These are phyloP conservation scores for Dione vanillae DNA, from an alignment of 2,888 invertebrate genomes.

Conservation along the genomic window DNA sequence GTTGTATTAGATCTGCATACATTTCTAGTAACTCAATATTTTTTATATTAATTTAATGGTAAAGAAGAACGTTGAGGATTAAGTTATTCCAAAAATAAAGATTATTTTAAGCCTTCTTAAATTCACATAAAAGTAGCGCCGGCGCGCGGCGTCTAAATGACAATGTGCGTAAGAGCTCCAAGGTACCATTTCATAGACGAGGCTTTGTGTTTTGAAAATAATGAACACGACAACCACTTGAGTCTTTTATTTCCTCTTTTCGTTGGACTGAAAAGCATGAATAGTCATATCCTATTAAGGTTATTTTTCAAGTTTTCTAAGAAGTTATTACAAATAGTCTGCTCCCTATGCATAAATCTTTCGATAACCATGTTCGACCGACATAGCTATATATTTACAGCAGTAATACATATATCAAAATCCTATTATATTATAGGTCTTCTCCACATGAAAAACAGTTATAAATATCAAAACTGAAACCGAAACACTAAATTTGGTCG, in stretches of 20 bases:
- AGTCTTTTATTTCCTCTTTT: conserved; percentile 72
- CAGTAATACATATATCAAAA: not conserved
- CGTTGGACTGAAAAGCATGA: conserved; percentile 57
- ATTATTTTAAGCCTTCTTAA: conserved; percentile 30
- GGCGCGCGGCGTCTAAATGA: conserved; percentile 67
- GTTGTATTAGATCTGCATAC: not conserved
- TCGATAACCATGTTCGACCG: not conserved
- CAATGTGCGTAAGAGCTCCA: conserved; percentile 55
- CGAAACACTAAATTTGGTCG: too few relatives aligned
- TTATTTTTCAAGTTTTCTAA: conserved; percentile 62
- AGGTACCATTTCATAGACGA: conserved; percentile 58
- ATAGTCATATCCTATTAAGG: conserved; percentile 70
- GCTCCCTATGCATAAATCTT: not conserved
- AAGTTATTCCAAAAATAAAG: conserved; percentile 16
- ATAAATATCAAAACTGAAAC: too few relatives aligned
- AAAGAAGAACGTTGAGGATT: conserved; percentile 15
- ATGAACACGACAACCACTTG: conserved; percentile 69
- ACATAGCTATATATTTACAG: not conserved
- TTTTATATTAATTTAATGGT: not conserved
- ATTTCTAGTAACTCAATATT: not conserved
- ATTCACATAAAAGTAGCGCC: conserved; percentile 62
- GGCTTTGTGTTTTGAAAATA: conserved; percentile 68
- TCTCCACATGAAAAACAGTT: too few relatives aligned
- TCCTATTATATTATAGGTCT: too few relatives aligned
- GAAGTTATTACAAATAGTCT: conserved; percentile 48